Evolutionary conservation across 1,140 invertebrate genomes (phyloP).

Genomic region (Odontomachus brunneus): DNA sequence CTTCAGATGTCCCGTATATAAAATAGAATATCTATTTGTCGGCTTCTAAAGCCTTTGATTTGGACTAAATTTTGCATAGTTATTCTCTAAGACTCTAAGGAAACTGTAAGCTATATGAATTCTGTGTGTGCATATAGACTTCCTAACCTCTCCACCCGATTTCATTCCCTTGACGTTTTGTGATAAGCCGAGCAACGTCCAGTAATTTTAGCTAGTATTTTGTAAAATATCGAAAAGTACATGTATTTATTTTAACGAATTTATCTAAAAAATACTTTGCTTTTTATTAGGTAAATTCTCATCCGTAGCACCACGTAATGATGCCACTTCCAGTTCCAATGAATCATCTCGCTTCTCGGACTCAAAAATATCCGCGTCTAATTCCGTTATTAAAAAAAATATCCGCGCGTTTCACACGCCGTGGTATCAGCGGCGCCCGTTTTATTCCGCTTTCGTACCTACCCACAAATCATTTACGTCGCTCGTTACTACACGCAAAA

Average conservation of each 20-base stretch:
- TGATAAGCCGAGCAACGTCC: no score
- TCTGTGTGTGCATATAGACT: no score
- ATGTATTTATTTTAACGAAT: not conserved
- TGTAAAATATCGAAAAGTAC: not conserved
- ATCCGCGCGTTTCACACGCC: conserved; percentile 39
- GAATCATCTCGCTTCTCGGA: not conserved
- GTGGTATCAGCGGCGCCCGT: conserved; percentile 55
- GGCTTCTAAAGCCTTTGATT: no score
- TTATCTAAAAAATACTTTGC: not conserved
- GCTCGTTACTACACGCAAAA: conserved; percentile 54
- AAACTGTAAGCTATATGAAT: no score
- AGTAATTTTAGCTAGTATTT: not conserved
- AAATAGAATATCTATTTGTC: no score
- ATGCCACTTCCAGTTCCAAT: not conserved
- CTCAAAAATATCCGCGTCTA: conserved; percentile 24
- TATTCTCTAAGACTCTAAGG: no score
- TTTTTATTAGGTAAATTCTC: conserved; percentile 36
- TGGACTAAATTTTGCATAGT: no score
- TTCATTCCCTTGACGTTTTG: no score
- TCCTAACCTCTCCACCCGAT: no score
- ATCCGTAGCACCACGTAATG: not conserved
- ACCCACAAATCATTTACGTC: conserved; percentile 67
- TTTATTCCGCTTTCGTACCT: conserved; percentile 63
- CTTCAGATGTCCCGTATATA: no score
- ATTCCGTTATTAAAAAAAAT: conserved; percentile 54